These are phyloP conservation scores for Sarcophaga peregrina DNA, from an alignment of 1,140 invertebrate genomes.

Conservation along the genomic window DNA sequence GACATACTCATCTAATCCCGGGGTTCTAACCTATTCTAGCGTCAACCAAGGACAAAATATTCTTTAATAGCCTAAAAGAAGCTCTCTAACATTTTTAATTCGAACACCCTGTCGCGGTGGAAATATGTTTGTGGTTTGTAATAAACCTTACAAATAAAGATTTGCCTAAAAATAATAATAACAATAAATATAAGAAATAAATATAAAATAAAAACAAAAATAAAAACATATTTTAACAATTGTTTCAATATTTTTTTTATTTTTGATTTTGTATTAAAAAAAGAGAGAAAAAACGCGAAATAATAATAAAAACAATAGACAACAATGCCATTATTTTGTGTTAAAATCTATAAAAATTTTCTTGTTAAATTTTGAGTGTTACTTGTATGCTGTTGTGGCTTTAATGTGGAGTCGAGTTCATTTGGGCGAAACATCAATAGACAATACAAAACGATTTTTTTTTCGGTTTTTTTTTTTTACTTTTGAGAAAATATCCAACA, in stretches of 20 bases:
- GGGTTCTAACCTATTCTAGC: no score
- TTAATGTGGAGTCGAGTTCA: neutral
- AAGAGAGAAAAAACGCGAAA: neutral
- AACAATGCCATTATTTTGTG: neutral
- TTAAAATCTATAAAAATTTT: neutral
- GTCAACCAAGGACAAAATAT: no score
- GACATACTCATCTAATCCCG: no score
- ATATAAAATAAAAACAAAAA: neutral
- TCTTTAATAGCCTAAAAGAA: no score
- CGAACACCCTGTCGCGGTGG: no score
- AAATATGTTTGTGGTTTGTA: neutral
- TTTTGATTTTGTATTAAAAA: neutral
- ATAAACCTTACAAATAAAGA: conserved; percentile 16
- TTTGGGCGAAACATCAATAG: neutral
- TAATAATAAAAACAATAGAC: conserved; percentile 8
- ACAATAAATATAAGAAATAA: neutral
- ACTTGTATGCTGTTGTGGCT: conserved; percentile 23
- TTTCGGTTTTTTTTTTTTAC: no score
- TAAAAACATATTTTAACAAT: neutral
- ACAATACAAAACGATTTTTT: neutral
- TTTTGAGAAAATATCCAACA: neutral
- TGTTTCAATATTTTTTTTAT: conserved; percentile 25
- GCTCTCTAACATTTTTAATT: no score
- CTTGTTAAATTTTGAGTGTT: conserved; percentile 30
- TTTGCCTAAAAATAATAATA: neutral